Conservation (phyloP, 2,888 invertebrate species). For the Crepidodera aurea region DNA sequence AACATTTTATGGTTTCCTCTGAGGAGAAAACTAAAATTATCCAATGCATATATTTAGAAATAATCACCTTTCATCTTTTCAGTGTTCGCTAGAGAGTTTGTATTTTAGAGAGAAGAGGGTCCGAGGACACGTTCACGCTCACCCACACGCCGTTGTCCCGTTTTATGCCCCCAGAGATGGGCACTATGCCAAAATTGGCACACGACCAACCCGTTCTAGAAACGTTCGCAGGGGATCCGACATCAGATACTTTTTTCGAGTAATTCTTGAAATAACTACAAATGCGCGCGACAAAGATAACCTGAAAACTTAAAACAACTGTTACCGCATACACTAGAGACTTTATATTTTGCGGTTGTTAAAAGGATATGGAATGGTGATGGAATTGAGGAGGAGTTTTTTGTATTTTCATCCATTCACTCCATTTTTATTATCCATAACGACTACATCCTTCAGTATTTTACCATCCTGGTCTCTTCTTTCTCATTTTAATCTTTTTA, state of each 20-base stretch:
- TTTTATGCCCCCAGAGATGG: constrained; percentile 44
- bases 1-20: constrained; percentile 23
- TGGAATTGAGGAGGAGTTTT: no score
- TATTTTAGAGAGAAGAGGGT: constrained; percentile 30
- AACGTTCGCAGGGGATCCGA: constrained; percentile 46
- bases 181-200: constrained; percentile 51
- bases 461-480: no score
- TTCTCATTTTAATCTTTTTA: no score
- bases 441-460: no score
- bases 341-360: no score
- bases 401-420: no score
- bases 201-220: constrained; percentile 51
- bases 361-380: no score
- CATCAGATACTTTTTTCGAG: constrained; percentile 10
- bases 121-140: constrained; percentile 44
- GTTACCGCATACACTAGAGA: no score
- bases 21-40: constrained; percentile 29
- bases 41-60: constrained; percentile 33
- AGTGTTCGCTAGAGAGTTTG: constrained; percentile 20
- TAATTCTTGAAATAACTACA: no score
- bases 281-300: no score
- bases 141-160: constrained; percentile 52
- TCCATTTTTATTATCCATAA: no score
- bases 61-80: constrained; percentile 43
- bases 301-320: no score